These are phyloP conservation scores for Psococerastis gibbosa DNA, from an alignment of 2,888 invertebrate species.

Conservation along the genomic window DNA sequence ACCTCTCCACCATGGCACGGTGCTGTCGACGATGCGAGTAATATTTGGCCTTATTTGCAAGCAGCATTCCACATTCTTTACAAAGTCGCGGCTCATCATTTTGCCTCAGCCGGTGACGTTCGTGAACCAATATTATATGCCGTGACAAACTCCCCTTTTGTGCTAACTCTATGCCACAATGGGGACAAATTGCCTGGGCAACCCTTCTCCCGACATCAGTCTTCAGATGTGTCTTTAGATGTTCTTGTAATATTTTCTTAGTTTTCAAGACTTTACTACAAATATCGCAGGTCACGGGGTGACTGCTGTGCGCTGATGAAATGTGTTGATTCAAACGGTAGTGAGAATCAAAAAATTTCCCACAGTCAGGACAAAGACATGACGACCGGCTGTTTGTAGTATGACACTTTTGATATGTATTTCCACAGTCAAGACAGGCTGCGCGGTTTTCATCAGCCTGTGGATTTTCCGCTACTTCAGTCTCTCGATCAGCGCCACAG, in stretches of 20 bases:
- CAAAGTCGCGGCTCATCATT: background rate
- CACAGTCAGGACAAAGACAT: slow-evolving; percentile 1
- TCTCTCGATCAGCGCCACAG: background rate
- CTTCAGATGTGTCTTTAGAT: slow-evolving; percentile 7
- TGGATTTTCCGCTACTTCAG: background rate
- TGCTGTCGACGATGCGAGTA: background rate
- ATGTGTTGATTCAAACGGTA: background rate
- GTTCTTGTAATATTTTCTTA: slow-evolving; percentile 4
- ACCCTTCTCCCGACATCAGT: background rate
- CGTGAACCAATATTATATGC: slow-evolving; percentile 7
- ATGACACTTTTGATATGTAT: slow-evolving; percentile 3
- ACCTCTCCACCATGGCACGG: slow-evolving; percentile 4
- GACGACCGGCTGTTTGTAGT: background rate
- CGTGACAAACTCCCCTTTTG: slow-evolving; percentile 6
- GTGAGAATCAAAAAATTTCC: slow-evolving; percentile 2
- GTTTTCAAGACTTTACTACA: slow-evolving; percentile 8
- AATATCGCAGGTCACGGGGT: slow-evolving; percentile 4
- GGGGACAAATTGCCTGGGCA: background rate
- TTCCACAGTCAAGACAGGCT: slow-evolving; percentile 1
- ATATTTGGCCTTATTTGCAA: background rate
- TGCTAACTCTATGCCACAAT: background rate
- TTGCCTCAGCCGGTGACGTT: background rate
- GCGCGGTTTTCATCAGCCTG: background rate
- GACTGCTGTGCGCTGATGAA: background rate
- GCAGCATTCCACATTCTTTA: background rate